These are phyloP conservation scores for Euclidia mi DNA, from an alignment of 2,888 invertebrate species.

Conservation along the genomic window DNA sequence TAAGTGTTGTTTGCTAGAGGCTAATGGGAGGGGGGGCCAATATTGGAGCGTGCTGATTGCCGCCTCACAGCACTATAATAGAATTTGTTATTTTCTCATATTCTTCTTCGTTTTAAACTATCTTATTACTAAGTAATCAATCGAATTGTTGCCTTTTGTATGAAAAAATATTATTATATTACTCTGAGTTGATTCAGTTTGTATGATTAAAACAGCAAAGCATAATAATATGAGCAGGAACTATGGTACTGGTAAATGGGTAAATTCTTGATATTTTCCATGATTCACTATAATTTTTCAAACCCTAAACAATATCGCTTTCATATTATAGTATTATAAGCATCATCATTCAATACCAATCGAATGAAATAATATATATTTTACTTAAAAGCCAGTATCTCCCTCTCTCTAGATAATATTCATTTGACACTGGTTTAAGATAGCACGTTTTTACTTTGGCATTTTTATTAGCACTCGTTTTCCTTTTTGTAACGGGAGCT, in stretches of 20 bases:
- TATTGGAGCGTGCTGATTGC: slow-evolving; percentile 53
- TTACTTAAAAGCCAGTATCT: neutral
- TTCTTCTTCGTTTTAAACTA: too few species aligned
- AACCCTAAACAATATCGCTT: too few species aligned
- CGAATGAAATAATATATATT: neutral
- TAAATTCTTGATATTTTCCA: too few species aligned
- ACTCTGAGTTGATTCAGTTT: too few species aligned
- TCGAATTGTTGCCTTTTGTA: too few species aligned
- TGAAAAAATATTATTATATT: too few species aligned
- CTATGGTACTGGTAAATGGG: too few species aligned
- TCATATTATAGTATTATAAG: too few species aligned
- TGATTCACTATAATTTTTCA: too few species aligned
- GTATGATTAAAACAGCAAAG: too few species aligned
- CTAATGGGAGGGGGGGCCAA: slow-evolving; percentile 64
- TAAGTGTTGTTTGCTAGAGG: slow-evolving; percentile 69
- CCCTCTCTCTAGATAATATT: slow-evolving; percentile 52
- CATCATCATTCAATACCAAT: neutral
- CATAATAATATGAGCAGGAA: too few species aligned
- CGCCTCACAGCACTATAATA: slow-evolving; percentile 3
- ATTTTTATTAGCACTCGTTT: slow-evolving; percentile 84
- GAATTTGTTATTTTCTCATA: neutral
- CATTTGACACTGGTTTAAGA: slow-evolving; percentile 79
- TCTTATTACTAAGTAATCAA: too few species aligned
- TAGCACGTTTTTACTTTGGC: slow-evolving; percentile 72
- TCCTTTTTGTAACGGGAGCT: slow-evolving; percentile 83